These are phyloP conservation scores for Forbesichthys agassizii DNA, from an alignment of 2,113 vertebrate species.

Conservation along the genomic window DNA sequence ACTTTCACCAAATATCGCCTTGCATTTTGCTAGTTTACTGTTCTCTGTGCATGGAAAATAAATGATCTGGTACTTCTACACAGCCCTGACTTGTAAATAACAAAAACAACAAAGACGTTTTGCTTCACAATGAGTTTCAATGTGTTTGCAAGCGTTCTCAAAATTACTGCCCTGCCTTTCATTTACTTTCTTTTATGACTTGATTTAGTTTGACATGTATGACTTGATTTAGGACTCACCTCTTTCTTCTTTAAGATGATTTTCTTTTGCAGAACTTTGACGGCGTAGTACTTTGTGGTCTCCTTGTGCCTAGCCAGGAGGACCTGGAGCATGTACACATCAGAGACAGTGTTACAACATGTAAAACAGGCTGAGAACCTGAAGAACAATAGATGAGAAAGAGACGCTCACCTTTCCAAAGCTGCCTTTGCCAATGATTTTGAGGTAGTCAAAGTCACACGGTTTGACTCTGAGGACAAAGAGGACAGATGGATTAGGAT, in stretches of 20 bases:
- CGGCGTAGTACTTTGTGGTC: conserved; percentile 75
- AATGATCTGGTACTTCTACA: too few relatives aligned
- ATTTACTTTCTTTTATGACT: too few relatives aligned
- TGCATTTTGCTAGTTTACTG: too few relatives aligned
- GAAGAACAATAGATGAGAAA: not conserved
- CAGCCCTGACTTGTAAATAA: too few relatives aligned
- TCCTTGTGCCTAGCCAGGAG: conserved; percentile 80
- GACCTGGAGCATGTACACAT: conserved; percentile 62
- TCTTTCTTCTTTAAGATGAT: conserved; percentile 84
- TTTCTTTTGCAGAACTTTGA: conserved; percentile 85
- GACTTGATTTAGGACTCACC: conserved; percentile 52
- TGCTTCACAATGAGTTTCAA: too few relatives aligned
- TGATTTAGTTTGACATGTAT: not conserved
- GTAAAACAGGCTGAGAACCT: not conserved
- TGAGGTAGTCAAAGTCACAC: conserved; percentile 81
- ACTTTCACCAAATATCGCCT: too few relatives aligned
- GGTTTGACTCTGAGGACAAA: conserved; percentile 73
- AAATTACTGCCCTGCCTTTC: too few relatives aligned
- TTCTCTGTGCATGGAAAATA: too few relatives aligned
- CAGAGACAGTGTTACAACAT: not conserved
- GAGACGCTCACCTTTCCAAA: conserved; percentile 77
- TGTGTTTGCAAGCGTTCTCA: too few relatives aligned
- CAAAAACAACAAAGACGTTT: too few relatives aligned
- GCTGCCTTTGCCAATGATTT: conserved; percentile 83
- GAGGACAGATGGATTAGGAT: not conserved